Percentiles rank a stretch among this genome's conserved stretches.
phyloP scores from a whole-genome alignment of 2,888 invertebrate species.

The Stenchaetothrips biformis region DNA sequence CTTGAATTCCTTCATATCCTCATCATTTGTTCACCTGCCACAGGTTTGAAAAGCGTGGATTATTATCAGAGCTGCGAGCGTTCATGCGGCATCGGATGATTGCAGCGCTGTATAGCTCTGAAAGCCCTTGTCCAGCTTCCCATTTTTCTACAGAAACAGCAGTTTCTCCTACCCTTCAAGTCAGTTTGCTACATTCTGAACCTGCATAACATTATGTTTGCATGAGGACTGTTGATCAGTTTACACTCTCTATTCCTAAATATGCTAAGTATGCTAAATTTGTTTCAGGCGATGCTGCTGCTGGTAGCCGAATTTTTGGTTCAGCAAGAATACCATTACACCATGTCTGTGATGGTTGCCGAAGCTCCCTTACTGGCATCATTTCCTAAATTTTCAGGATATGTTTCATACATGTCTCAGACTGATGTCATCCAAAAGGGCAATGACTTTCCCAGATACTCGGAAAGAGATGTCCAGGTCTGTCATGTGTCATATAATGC shows the following conservation, averaged over 20 bases:
- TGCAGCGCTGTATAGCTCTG: background rate
- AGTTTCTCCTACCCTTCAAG: background rate
- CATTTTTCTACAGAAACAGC: background rate
- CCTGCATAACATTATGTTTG: background rate
- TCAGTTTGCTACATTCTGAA: background rate
- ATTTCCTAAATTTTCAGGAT: background rate
- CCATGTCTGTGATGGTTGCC: background rate
- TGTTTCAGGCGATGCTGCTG: background rate
- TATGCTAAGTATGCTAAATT: background rate
- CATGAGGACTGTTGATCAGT: too few relatives aligned
- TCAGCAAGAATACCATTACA: background rate
- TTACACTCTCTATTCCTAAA: too few relatives aligned
- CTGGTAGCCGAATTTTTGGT: background rate
- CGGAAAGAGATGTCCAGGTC: background rate
- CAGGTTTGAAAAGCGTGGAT: conserved; percentile 9
- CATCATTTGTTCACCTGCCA: background rate
- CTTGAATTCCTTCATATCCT: too few relatives aligned
- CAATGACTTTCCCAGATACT: background rate
- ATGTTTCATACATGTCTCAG: background rate
- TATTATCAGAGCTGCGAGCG: background rate
- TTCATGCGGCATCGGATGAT: conserved; percentile 18
- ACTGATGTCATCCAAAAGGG: background rate
- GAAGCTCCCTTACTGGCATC: background rate
- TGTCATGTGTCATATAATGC: background rate
- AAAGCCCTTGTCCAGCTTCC: background rate